Evolutionary conservation across 30 jellyfish, hydroid and myxozoan genomes (phyloP), one percentile per base, ranked within the genome.

Genomic region (Aurelia aurita): DNA sequence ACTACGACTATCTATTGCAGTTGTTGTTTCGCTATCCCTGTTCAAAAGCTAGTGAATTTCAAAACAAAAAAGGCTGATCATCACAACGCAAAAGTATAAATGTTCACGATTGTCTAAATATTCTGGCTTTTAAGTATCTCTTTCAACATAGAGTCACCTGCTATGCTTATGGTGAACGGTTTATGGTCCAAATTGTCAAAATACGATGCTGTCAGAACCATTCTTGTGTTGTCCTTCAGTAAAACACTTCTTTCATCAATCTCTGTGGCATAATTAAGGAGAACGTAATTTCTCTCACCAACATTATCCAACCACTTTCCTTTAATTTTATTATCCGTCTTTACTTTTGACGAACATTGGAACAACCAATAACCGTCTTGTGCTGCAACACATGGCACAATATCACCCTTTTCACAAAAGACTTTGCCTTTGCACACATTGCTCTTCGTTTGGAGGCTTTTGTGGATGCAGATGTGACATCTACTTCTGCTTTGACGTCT

Each of bases 281-380:
- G 74, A 12, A 62, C 28, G 26, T 12, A 20, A 25, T 25, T 10
- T 16, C 72, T 7, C 12, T 18, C 71, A 10, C 9, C 78, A 28
- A 13, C 60, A 27, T 60, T 11, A 67, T 67, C 79, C 21, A 67
- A 18, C 79, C 79, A 67, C 32, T 32, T 67, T 32, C 79, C 79
- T 58, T 67, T 67, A 5, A 67, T 67, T 23, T 67, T 67, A 19
- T 64, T 64, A 28, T 67, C 23, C 11, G 79, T 67, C 35, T 67
- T 67, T 23, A 39, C 79, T 67, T 67, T 67, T 11, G 60, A 67
- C 2, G 28, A 19, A 58, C 79, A 67, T 25, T 39, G 58, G 26
- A 67, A 67, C 21, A 67, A 23, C 79, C 79, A 67, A 39, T 67
- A 67, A 6, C 59, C 23, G 4, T 28, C 60, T 4, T 31, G 27